Evolutionary conservation across 2,113 vertebrate genomes (phyloP), one percentile per base, ranked within the genome.

Genomic region (Thermophis baileyi): DNA sequence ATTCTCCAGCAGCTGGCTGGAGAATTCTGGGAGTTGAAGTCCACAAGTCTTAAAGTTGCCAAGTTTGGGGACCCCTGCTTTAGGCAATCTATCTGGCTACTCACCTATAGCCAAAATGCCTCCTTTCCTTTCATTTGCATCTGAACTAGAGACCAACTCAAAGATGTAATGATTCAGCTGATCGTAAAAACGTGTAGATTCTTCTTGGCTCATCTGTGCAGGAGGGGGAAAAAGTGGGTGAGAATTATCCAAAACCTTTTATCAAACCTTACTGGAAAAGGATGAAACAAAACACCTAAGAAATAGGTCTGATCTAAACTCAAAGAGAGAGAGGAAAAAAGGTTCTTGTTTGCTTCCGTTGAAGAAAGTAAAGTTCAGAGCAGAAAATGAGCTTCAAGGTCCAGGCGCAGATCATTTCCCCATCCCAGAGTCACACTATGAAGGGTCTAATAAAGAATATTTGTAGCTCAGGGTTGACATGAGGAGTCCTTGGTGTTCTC

Each of bases 121-220:
- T 49, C 99, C 99, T 97, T 99, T 99, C 96, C 99, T 99, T 96
- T 99, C 99, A 87, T 99, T 99, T 86, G 99, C 99, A 97, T 99
- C 99, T 6, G 99, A 99, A 97, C 99, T 99, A 95, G 99, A 99
- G 90, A 99, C 99, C 97, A 99, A 97, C 97, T 99, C 99, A 97
- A 99, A 99, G 96, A 99, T 99, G 96, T 99, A 99, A 96, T 99
- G 99, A 97, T 99, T 99, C 91, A 99, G 97, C 95, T 99, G 99
- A 97, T 99, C 99, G 0, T 99, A 99, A 97, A 99, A 99, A 2
- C 98, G 98, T 6, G 99, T 99, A 30, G 99, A 99, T 95, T 99
- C 99, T 96, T 99, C 99, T 96, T 99, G 99, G 96, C 99, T 99
- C 96, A 99, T 98, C 99, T 99, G 93, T 55, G 94, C 69, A 27